These are phyloP conservation scores for Perdita meconis DNA, from an alignment of 2,888 invertebrate species.

Conservation along the genomic window DNA sequence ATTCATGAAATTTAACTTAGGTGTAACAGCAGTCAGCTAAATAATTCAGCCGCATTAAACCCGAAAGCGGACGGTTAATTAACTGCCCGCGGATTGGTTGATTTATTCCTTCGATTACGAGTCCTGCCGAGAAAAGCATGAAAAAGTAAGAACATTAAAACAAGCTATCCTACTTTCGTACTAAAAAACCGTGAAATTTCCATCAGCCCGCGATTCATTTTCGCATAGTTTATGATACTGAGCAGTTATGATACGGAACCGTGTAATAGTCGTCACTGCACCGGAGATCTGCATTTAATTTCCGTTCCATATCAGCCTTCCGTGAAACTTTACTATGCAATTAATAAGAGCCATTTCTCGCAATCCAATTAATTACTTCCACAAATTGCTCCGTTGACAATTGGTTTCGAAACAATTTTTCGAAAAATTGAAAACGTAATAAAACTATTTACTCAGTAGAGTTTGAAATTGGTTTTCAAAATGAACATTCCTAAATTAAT, in stretches of 20 bases:
- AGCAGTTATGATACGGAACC: too few relatives aligned
- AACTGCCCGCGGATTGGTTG: constrained; percentile 13
- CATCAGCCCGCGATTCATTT: background rate
- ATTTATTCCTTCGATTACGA: background rate
- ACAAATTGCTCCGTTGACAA: background rate
- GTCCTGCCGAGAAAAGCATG: background rate
- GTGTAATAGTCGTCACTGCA: background rate
- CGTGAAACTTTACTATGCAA: background rate
- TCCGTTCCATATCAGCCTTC: background rate
- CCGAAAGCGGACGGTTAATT: constrained; percentile 29
- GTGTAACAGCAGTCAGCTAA: constrained; percentile 14
- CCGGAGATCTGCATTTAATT: background rate
- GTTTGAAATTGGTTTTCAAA: background rate
- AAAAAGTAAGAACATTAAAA: background rate
- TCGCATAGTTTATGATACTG: background rate
- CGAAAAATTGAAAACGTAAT: background rate
- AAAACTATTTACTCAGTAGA: too few relatives aligned
- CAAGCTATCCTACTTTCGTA: background rate
- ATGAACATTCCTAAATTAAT: background rate
- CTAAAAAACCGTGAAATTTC: background rate
- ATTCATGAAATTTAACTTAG: constrained; percentile 26
- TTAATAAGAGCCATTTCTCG: background rate
- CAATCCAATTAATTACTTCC: background rate
- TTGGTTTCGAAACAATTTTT: background rate
- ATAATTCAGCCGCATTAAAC: constrained; percentile 39